Percentiles rank a stretch among this genome's conserved stretches.
phyloP scores from a whole-genome alignment of 2,113 vertebrate genomes.

The Ginglymostoma cirratum region DNA sequence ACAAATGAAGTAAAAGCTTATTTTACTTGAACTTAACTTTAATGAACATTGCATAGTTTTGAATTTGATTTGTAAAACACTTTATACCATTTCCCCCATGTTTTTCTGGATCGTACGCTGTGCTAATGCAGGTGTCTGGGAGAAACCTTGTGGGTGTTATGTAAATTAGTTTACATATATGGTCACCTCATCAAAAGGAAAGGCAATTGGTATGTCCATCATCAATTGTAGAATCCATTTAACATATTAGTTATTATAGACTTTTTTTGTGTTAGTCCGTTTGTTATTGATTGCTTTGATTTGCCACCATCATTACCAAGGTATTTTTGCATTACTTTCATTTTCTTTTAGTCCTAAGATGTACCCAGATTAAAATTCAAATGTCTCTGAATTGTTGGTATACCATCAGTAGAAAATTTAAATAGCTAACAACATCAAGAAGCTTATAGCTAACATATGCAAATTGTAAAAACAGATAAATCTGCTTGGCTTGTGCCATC shows the following conservation, averaged over 20 bases:
- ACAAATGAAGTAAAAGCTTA: background rate
- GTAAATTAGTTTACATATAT: background rate
- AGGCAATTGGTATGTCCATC: background rate
- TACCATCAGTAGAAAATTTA: background rate
- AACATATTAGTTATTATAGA: background rate
- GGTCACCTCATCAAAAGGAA: background rate
- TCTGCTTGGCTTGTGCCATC: slow-evolving; percentile 39
- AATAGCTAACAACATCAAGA: background rate
- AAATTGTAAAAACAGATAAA: slow-evolving; percentile 28
- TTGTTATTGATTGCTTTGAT: background rate
- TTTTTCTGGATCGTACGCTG: background rate
- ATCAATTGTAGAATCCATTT: background rate
- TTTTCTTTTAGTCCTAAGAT: background rate
- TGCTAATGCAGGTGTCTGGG: background rate
- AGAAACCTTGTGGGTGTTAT: background rate
- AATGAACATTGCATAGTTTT: background rate
- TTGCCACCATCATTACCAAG: background rate
- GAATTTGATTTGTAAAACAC: background rate
- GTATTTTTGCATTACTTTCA: background rate
- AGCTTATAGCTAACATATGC: background rate
- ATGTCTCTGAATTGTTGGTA: background rate
- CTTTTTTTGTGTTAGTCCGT: background rate
- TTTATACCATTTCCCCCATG: background rate
- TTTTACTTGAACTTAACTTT: background rate
- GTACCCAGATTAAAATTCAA: background rate